Percentiles rank a stretch among this genome's conserved stretches.
phyloP scores from a whole-genome alignment of 2,888 invertebrate genomes.

The Chorisops tibialis region DNA sequence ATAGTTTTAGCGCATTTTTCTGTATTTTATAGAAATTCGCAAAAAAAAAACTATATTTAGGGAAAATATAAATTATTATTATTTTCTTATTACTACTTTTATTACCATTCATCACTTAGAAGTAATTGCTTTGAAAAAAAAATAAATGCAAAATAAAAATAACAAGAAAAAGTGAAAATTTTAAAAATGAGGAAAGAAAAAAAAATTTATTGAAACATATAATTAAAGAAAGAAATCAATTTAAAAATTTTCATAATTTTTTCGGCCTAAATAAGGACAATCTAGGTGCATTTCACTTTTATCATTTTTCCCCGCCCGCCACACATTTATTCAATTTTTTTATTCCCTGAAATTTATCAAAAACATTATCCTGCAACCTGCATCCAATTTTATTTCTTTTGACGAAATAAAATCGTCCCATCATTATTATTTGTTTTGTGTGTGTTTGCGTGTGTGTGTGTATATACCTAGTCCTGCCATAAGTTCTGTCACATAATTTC shows the following conservation, averaged over 20 bases:
- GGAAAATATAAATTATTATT: neutral
- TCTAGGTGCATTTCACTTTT: conserved; percentile 27
- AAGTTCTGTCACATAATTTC: no score
- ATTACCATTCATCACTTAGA: no score
- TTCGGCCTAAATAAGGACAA: conserved; percentile 31
- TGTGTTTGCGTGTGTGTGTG: no score
- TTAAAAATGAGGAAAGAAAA: neutral
- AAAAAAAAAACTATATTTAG: conserved; percentile 12
- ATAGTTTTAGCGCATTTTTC: no score
- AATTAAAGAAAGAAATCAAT: neutral
- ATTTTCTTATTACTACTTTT: neutral
- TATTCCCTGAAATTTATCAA: no score
- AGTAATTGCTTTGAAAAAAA: conserved; percentile 38
- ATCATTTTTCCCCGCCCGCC: neutral
- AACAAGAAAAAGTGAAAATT: neutral
- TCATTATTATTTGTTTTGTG: no score
- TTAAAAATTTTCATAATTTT: neutral
- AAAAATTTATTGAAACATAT: neutral
- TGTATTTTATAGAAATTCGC: neutral
- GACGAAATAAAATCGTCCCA: no score
- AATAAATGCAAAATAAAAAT: neutral
- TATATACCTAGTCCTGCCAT: no score
- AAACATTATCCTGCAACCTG: no score
- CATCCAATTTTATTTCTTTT: no score
- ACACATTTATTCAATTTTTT: neutral